These are phyloP conservation scores for Drosophila testacea DNA, from an alignment of 2,888 invertebrate species.

Conservation along the genomic window DNA sequence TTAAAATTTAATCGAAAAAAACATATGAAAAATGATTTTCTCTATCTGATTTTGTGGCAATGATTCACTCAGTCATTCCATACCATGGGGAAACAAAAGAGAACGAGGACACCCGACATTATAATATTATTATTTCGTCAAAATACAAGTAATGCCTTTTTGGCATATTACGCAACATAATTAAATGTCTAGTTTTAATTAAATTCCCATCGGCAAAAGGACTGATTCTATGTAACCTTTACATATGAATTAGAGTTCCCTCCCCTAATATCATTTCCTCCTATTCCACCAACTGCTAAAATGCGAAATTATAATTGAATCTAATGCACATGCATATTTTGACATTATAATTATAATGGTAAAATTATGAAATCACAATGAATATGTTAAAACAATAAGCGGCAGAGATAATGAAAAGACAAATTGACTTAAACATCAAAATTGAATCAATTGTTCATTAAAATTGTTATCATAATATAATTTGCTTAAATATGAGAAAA, in stretches of 20 bases:
- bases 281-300: not conserved
- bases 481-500: not conserved
- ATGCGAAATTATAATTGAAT: conserved; percentile 67
- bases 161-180: conserved; percentile 47
- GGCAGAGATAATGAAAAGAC: not conserved
- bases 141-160: conserved; percentile 29
- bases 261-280: no score
- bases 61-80: conserved; percentile 22
- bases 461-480: not conserved
- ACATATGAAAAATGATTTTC: conserved; percentile 14
- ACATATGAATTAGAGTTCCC: conserved; percentile 9
- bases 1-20: conserved; percentile 51
- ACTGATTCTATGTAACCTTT: conserved; percentile 3
- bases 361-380: conserved; percentile 64
- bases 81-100: not conserved
- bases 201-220: conserved; percentile 64
- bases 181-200: conserved; percentile 73
- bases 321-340: conserved; percentile 43
- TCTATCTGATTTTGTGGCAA: not conserved
- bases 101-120: not conserved
- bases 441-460: not conserved
- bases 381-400: conserved; percentile 37
- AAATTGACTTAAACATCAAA: not conserved
- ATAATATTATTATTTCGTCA: conserved; percentile 15
- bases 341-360: conserved; percentile 58